Conservation (phyloP, 2,797 vertebrate genomes). For the Phoebastria nigripes region DNA sequence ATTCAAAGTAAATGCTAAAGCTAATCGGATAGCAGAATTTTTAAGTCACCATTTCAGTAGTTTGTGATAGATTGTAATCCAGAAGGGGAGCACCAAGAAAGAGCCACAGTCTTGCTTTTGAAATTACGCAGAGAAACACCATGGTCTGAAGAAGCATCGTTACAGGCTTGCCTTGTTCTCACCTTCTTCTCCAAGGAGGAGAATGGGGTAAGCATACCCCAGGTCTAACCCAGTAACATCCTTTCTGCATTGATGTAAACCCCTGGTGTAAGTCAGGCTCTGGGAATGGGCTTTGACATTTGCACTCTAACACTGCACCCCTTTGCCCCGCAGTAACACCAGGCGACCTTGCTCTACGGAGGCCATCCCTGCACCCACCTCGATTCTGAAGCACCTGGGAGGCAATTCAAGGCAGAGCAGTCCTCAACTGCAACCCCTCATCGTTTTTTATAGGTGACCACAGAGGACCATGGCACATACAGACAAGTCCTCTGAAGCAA, state of each 20-base stretch:
- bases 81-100: background rate
- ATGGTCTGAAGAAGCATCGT: background rate
- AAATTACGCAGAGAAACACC: background rate
- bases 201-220: background rate
- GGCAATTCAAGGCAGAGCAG: background rate
- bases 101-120: background rate
- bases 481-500: background rate
- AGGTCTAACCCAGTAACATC: background rate
- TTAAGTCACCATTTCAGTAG: background rate
- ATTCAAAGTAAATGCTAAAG: background rate
- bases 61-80: background rate
- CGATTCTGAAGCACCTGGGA: background rate
- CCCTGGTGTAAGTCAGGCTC: background rate
- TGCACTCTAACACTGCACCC: background rate
- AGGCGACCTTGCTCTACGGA: accelerated
- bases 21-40: background rate
- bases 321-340: background rate
- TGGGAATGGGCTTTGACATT: background rate
- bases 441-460: background rate
- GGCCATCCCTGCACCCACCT: background rate
- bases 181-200: background rate
- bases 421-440: background rate
- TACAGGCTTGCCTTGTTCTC: background rate
- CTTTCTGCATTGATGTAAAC: background rate
- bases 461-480: background rate